These are phyloP conservation scores for Heliconius charithonia DNA, from an alignment of 2,888 invertebrate genomes.

Conservation along the genomic window DNA sequence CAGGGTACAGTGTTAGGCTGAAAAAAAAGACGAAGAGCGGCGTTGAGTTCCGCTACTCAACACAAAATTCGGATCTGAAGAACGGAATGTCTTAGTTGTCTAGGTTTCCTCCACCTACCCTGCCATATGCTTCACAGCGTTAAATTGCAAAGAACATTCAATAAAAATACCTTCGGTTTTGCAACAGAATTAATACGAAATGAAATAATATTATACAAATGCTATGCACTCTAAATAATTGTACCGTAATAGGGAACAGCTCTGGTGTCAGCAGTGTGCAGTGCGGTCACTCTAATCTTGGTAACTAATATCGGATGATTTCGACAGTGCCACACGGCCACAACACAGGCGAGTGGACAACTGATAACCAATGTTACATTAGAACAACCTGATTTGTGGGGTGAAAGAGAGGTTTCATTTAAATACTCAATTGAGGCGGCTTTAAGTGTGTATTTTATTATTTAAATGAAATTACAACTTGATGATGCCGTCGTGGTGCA, in stretches of 20 bases:
- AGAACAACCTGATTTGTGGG: background rate
- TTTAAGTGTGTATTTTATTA: background rate
- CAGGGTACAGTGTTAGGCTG: too few relatives aligned
- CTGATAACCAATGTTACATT: background rate
- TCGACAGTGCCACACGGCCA: conserved; percentile 8
- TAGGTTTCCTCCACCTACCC: background rate
- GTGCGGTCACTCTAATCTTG: conserved; percentile 17
- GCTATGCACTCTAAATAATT: conserved; percentile 30
- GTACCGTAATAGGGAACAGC: background rate
- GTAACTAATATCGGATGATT: conserved; percentile 24
- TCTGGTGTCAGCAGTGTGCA: conserved; percentile 8
- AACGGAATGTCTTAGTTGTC: too few relatives aligned
- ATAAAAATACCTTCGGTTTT: background rate
- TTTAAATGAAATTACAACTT: background rate
- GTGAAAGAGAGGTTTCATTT: background rate
- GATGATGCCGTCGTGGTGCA: background rate
- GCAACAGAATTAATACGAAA: conserved; percentile 12
- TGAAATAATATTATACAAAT: background rate
- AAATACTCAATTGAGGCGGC: background rate
- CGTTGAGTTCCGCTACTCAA: background rate
- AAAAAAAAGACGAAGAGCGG: background rate
- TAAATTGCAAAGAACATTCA: too few relatives aligned
- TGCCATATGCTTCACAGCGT: too few relatives aligned
- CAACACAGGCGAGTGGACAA: background rate
- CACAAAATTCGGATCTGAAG: too few relatives aligned